phyloP scores from a whole-genome alignment of 2,113 vertebrate genomes.

The Ramphastos sulfuratus region DNA sequence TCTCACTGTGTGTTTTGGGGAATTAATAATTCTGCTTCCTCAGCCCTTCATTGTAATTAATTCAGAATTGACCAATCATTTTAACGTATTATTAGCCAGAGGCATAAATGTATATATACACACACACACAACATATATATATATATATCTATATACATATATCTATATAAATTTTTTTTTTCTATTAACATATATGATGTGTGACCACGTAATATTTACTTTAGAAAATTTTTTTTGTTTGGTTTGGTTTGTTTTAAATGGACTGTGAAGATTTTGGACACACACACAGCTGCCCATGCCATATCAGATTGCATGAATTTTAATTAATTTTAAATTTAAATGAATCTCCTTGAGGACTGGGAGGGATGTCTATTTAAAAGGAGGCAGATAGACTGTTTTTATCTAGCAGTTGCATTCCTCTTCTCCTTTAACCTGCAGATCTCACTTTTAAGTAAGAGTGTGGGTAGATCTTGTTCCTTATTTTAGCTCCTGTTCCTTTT shows the following conservation, averaged over 20 bases:
- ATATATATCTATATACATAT: neutral
- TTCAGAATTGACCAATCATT: neutral
- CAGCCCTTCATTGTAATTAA: neutral
- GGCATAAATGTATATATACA: no score
- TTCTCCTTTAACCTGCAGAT: neutral
- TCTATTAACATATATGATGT: neutral
- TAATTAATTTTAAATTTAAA: neutral
- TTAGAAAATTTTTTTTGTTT: neutral
- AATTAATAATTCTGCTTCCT: neutral
- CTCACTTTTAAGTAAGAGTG: neutral
- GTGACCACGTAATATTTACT: neutral
- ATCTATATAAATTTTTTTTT: rapidly evolving
- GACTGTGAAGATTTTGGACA: neutral
- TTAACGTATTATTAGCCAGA: neutral
- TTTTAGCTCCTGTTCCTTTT: neutral
- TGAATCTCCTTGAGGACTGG: neutral
- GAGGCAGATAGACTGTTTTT: neutral
- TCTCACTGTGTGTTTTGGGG: neutral
- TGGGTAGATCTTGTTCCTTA: neutral
- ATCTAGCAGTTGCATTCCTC: neutral
- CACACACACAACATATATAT: no score
- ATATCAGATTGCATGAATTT: neutral
- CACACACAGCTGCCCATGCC: neutral
- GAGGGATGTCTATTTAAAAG: neutral
- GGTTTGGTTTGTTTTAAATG: neutral